Percentiles rank a stretch among this genome's conserved stretches.
These are phyloP conservation scores for Marcusenius ussheri DNA, from an alignment of 2,113 vertebrate species.

Conservation along the genomic window DNA sequence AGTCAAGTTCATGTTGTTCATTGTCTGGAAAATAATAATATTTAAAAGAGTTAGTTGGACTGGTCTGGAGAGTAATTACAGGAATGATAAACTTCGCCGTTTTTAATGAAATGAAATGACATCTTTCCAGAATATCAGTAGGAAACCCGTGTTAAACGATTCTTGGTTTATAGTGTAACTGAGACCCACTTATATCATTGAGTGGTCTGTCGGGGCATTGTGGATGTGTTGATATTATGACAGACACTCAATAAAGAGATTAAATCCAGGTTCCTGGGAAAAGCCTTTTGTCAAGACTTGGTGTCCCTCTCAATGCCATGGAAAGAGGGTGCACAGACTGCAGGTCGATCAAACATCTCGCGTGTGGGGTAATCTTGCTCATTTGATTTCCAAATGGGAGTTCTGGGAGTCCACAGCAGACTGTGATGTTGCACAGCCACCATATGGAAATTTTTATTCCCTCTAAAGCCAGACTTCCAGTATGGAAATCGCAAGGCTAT, in stretches of 20 bases:
- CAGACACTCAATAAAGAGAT: background rate
- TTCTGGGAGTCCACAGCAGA: conserved; percentile 51
- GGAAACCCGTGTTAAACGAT: background rate
- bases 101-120: background rate
- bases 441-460: conserved; percentile 79
- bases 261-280: background rate
- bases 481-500: conserved; percentile 90
- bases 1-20: conserved; percentile 81
- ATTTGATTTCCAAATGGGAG: conserved; percentile 95
- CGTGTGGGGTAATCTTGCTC: conserved; percentile 47
- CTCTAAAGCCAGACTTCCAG: conserved; percentile 67
- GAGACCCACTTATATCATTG: background rate
- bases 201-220: background rate
- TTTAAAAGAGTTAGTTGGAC: background rate
- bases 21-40: conserved; percentile 53
- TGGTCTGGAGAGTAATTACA: no score
- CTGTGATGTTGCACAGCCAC: conserved; percentile 62
- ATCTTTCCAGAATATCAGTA: background rate
- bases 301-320: background rate
- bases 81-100: background rate
- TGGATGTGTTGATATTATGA: background rate
- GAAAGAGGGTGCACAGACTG: background rate
- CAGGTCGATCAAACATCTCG: conserved; percentile 42
- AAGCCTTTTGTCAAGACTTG: background rate
- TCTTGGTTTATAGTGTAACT: background rate